These are phyloP conservation scores for Danio rerio DNA, from an alignment of 2,113 vertebrate genomes.

Conservation along the genomic window DNA sequence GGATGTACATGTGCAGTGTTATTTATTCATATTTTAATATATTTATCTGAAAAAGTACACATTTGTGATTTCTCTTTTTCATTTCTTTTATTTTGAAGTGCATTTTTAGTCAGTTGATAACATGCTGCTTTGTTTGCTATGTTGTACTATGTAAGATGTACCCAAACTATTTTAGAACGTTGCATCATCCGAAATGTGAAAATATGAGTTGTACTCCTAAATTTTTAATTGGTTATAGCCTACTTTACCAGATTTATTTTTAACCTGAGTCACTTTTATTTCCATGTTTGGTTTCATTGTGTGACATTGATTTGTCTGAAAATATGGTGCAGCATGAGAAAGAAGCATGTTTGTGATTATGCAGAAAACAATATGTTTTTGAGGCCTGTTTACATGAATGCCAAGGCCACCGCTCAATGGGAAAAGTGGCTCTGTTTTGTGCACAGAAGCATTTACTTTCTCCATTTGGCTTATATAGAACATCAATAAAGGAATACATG, in stretches of 20 bases:
- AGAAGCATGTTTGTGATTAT: slow-evolving; percentile 40
- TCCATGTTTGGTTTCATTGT: background rate
- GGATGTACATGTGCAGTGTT: slow-evolving; percentile 29
- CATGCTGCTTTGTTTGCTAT: slow-evolving; percentile 18
- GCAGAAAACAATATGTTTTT: slow-evolving; percentile 19
- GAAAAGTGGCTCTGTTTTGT: slow-evolving; percentile 38
- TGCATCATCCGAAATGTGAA: background rate
- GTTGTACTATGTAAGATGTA: slow-evolving; percentile 9
- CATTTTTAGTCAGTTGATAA: background rate
- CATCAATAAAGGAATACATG: slow-evolving; percentile 19
- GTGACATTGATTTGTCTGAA: slow-evolving; percentile 8
- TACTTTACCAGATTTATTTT: background rate
- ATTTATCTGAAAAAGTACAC: background rate
- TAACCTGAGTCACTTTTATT: background rate
- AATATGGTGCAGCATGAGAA: slow-evolving; percentile 22
- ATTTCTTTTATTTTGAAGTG: slow-evolving; percentile 15
- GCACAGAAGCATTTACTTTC: slow-evolving; percentile 44
- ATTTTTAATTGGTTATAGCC: background rate
- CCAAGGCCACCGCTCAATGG: slow-evolving; percentile 9
- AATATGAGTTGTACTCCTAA: background rate
- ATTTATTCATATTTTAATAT: slow-evolving; percentile 46
- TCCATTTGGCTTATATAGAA: background rate
- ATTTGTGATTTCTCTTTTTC: background rate
- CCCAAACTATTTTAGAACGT: background rate
- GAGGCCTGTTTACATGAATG: slow-evolving; percentile 30